Conservation (phyloP, 2,797 vertebrate species). For the Anas capensis region DNA sequence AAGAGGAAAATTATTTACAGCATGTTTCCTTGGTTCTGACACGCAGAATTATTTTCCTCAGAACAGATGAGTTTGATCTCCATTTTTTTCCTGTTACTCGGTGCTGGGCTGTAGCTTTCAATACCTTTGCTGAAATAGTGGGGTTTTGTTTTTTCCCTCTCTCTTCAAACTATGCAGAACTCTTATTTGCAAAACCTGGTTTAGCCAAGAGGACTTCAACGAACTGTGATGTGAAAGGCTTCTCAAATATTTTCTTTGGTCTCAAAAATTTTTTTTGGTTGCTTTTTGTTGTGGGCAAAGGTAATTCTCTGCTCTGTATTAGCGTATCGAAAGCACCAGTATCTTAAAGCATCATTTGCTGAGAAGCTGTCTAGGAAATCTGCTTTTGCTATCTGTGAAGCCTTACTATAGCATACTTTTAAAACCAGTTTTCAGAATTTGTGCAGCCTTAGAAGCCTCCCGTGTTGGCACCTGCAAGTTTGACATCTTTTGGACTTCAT, state of each 20-base stretch:
- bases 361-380: conserved; percentile 58
- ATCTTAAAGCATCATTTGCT: conserved; percentile 29
- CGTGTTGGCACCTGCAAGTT: conserved; percentile 63
- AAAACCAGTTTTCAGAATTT: conserved; percentile 66
- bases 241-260: conserved; percentile 49
- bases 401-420: conserved; percentile 63
- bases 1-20: conserved; percentile 55
- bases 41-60: conserved; percentile 44
- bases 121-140: conserved; percentile 40
- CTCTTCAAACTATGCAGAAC: conserved; percentile 63
- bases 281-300: conserved; percentile 52
- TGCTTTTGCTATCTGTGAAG: conserved; percentile 67
- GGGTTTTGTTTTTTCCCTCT: conserved; percentile 62
- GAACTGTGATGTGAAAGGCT: conserved; percentile 70
- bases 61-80: conserved; percentile 46
- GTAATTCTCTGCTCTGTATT: conserved; percentile 54
- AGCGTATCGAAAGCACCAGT: conserved; percentile 8
- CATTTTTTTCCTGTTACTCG: conserved; percentile 41
- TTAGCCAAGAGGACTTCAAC: conserved; percentile 76
- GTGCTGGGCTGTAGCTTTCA: conserved; percentile 34
- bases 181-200: conserved; percentile 56
- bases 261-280: conserved; percentile 35
- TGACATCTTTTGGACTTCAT: conserved; percentile 74
- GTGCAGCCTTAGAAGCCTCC: conserved; percentile 57
- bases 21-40: conserved; percentile 68